Evolutionary conservation across 1,140 invertebrate genomes (phyloP).

Genomic region (Diorhabda sublineata): DNA sequence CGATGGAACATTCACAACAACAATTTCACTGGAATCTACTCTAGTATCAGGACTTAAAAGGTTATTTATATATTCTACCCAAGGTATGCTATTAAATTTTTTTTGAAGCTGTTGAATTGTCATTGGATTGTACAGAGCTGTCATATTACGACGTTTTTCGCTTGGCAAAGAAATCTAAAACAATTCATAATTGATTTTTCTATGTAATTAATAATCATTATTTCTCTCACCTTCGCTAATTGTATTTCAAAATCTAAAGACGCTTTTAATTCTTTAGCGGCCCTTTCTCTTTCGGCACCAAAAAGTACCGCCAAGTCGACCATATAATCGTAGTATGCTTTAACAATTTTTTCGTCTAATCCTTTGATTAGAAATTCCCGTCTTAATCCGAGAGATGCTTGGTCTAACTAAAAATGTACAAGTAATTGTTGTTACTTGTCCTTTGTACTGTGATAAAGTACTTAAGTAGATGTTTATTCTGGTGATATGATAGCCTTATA

Average conservation of each 20-base stretch:
- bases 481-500: too few relatives aligned
- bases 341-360: slow-evolving; percentile 70
- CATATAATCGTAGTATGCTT: slow-evolving; percentile 78
- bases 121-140: slow-evolving; percentile 88
- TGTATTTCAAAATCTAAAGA: slow-evolving; percentile 89
- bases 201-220: too few relatives aligned
- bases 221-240: slow-evolving; percentile 78
- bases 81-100: slow-evolving; percentile 65
- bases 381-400: slow-evolving; percentile 81
- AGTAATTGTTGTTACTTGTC: too few relatives aligned
- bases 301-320: slow-evolving; percentile 83
- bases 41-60: slow-evolving; percentile 48
- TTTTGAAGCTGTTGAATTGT: slow-evolving; percentile 69
- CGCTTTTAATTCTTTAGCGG: slow-evolving; percentile 70
- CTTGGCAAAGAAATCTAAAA: slow-evolving; percentile 79
- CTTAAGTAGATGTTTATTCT: too few relatives aligned
- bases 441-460: too few relatives aligned
- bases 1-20: slow-evolving; percentile 59
- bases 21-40: slow-evolving; percentile 48
- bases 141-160: slow-evolving; percentile 87
- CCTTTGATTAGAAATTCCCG: slow-evolving; percentile 87
- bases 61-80: slow-evolving; percentile 58
- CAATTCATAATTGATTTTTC: not conserved
- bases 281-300: slow-evolving; percentile 70
- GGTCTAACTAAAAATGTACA: slow-evolving; percentile 69